Evolutionary conservation across 2,797 vertebrate genomes (phyloP).

Genomic region (Tinamus major): DNA sequence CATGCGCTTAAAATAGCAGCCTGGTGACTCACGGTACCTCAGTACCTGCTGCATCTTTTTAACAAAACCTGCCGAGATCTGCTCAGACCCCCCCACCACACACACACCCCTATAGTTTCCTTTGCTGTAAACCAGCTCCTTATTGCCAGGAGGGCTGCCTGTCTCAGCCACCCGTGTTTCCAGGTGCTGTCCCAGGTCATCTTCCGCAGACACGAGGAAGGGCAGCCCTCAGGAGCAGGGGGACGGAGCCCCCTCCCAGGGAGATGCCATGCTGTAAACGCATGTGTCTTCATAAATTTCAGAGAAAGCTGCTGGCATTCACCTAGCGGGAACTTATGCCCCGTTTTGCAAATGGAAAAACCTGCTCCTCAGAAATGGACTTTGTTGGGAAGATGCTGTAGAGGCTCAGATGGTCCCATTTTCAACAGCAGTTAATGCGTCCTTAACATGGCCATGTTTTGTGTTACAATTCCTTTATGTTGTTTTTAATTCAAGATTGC

Average conservation of each 20-base stretch:
- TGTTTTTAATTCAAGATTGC: not conserved
- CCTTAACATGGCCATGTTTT: not conserved
- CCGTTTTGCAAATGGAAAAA: not conserved
- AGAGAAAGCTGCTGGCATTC: not conserved
- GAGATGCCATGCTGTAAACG: not conserved
- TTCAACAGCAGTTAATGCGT: not conserved
- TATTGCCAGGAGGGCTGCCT: not conserved
- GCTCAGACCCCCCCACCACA: not conserved
- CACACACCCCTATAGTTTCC: not conserved
- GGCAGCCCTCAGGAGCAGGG: not conserved
- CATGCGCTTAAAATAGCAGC: not conserved
- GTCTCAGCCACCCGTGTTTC: not conserved
- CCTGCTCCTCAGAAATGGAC: not conserved
- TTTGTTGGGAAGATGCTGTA: not conserved
- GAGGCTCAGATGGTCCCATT: not conserved
- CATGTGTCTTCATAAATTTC: not conserved
- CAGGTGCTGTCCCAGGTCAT: not conserved
- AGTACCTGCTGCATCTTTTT: not conserved
- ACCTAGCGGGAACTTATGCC: not conserved
- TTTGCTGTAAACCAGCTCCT: not conserved
- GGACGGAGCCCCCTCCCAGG: rapidly evolving
- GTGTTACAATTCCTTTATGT: not conserved
- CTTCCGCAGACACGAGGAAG: not conserved
- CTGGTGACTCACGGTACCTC: not conserved
- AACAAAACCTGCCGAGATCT: no score